These are phyloP conservation scores for Pachyrhynchus sulphureomaculatus DNA, from an alignment of 1,140 invertebrate species.

Conservation along the genomic window DNA sequence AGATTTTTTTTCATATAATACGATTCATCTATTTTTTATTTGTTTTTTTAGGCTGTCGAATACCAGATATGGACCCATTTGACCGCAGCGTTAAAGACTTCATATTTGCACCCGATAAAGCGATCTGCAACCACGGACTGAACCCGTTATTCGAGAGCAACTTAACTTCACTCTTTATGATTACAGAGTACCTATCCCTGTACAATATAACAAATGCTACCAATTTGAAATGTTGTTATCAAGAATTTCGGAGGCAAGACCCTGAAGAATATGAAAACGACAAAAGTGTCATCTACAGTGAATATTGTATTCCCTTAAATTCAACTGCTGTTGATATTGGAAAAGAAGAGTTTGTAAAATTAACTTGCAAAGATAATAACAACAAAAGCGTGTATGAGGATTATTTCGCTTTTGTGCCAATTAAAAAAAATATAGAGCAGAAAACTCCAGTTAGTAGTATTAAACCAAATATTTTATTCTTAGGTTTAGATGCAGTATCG, in stretches of 20 bases:
- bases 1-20: too few relatives aligned
- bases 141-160: constrained; percentile 63
- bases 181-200: constrained; percentile 43
- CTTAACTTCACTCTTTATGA: constrained; percentile 61
- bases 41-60: constrained; percentile 73
- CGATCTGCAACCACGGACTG: constrained; percentile 52
- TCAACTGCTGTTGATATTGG: constrained; percentile 43
- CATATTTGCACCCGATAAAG: constrained; percentile 49
- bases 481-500: constrained; percentile 87
- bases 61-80: constrained; percentile 73
- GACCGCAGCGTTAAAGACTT: constrained; percentile 59
- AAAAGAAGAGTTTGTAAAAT: constrained; percentile 63
- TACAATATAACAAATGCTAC: constrained; percentile 55
- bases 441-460: constrained; percentile 41
- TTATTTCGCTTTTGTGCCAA: constrained; percentile 66
- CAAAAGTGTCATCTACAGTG: constrained; percentile 51
- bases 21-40: too few relatives aligned
- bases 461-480: constrained; percentile 65
- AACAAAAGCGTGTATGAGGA: constrained; percentile 60
- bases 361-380: constrained; percentile 58
- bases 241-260: constrained; percentile 58
- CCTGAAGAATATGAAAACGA: constrained; percentile 51
- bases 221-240: constrained; percentile 63
- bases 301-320: constrained; percentile 51
- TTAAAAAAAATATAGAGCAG: constrained; percentile 47